These are phyloP conservation scores for Xiphophorus birchmanni DNA, from an alignment of 2,797 vertebrate species.

Conservation along the genomic window DNA sequence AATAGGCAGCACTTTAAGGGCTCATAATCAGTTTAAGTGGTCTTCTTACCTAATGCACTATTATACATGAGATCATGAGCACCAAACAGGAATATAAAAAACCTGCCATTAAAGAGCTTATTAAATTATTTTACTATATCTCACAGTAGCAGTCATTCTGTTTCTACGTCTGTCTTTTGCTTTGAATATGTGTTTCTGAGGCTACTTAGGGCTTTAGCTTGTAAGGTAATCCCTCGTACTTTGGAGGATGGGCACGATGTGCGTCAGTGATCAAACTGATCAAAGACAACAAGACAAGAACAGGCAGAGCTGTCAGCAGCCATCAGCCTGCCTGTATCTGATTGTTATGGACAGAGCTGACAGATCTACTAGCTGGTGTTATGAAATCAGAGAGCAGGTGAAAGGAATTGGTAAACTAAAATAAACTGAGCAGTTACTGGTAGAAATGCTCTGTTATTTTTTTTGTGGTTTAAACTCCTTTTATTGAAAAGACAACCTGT, in stretches of 20 bases:
- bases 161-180: conserved; percentile 2
- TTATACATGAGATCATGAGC: background rate
- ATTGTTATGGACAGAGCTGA: conserved; percentile 62
- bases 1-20: background rate
- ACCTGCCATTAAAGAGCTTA: background rate
- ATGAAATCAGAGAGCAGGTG: conserved; percentile 22
- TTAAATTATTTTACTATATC: conserved; percentile 5
- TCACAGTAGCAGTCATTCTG: background rate
- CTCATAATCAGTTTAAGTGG: background rate
- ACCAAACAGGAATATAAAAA: background rate
- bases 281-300: conserved; percentile 86
- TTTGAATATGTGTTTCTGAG: conserved; percentile 1
- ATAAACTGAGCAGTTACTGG: background rate
- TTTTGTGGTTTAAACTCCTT: background rate
- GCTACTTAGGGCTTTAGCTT: conserved; percentile 38
- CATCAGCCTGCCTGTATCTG: conserved; percentile 78
- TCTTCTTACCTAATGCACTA: background rate
- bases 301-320: conserved; percentile 83
- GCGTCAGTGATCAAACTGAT: conserved; percentile 84
- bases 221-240: conserved; percentile 52
- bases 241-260: conserved; percentile 64
- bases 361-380: conserved; percentile 45
- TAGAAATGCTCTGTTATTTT: background rate
- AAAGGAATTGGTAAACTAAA: conserved; percentile 29
- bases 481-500: background rate